These are phyloP conservation scores for Distichodus sexfasciatus DNA, from an alignment of 2,797 vertebrate species.

Conservation along the genomic window DNA sequence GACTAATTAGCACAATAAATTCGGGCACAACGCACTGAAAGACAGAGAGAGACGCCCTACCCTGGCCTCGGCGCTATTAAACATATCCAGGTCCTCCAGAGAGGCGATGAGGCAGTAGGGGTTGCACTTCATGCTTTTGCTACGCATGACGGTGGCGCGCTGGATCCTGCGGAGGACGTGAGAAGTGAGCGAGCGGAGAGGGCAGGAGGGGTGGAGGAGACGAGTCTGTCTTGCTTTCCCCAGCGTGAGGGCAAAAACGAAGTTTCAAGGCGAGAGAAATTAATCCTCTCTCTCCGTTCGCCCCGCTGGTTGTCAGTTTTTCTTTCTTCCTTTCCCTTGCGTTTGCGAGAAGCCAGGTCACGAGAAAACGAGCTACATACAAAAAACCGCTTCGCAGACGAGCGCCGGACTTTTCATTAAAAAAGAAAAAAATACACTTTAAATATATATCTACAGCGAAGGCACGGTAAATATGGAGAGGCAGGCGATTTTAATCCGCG, in stretches of 20 bases:
- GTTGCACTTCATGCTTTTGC: slow-evolving; percentile 76
- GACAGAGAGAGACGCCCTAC: slow-evolving; percentile 74
- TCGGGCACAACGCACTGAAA: not conserved
- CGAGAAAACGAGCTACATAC: not conserved
- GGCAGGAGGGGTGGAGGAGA: slow-evolving; percentile 46
- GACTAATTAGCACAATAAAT: too few species aligned
- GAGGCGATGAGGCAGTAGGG: slow-evolving; percentile 85
- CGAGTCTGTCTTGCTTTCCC: slow-evolving; percentile 48
- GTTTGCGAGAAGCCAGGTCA: slow-evolving; percentile 23
- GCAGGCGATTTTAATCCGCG: not conserved
- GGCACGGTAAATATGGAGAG: not conserved
- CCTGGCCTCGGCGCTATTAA: slow-evolving; percentile 80
- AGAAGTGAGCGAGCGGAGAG: slow-evolving; percentile 43
- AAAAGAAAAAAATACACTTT: not conserved
- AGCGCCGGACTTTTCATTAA: not conserved
- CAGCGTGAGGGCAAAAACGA: slow-evolving; percentile 46
- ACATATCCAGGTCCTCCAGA: slow-evolving; percentile 81
- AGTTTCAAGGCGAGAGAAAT: slow-evolving; percentile 25
- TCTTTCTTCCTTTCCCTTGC: not conserved
- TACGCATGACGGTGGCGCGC: slow-evolving; percentile 66
- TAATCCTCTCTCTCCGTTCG: slow-evolving; percentile 5
- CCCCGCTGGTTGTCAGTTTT: not conserved
- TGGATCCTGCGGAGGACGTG: slow-evolving; percentile 46
- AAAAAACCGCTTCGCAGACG: not conserved
- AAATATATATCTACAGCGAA: not conserved